A percentile compares a stretch with the other conserved stretches of the same genome.
These are phyloP conservation scores for Trialeurodes vaporariorum DNA, from an alignment of 1,140 invertebrate genomes.

Conservation along the genomic window DNA sequence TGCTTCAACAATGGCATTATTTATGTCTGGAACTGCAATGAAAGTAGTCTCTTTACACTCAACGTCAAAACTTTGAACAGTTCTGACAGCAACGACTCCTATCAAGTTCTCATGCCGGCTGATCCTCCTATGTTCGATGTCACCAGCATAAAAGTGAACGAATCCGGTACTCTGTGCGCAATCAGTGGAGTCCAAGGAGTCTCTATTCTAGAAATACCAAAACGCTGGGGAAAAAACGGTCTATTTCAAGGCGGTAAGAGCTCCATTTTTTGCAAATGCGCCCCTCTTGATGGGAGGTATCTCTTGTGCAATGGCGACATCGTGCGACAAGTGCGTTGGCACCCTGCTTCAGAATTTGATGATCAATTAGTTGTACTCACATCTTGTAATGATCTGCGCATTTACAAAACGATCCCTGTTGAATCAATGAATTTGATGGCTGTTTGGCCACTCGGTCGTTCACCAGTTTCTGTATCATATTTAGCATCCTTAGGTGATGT, in stretches of 20 bases:
- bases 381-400: constrained; percentile 53
- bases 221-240: constrained; percentile 37
- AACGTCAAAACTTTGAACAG: constrained; percentile 14
- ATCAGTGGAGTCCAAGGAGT: constrained; percentile 37
- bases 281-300: constrained; percentile 47
- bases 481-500: constrained; percentile 60
- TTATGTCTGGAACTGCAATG: constrained; percentile 15
- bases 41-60: constrained; percentile 3
- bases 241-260: constrained; percentile 34
- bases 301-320: constrained; percentile 36
- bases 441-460: constrained; percentile 45
- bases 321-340: constrained; percentile 55
- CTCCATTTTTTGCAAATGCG: constrained; percentile 37
- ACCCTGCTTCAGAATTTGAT: constrained; percentile 62
- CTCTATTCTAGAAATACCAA: constrained; percentile 35
- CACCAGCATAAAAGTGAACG: constrained; percentile 36
- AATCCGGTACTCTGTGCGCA: constrained; percentile 34
- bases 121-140: constrained; percentile 39
- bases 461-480: constrained; percentile 34
- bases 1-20: constrained; percentile 11
- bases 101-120: constrained; percentile 34
- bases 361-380: constrained; percentile 65
- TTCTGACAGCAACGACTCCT: constrained; percentile 3
- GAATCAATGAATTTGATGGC: constrained; percentile 31
- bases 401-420: constrained; percentile 17